Evolutionary conservation across 2,888 invertebrate species (phyloP).

Genomic region (Elysia crispata): DNA sequence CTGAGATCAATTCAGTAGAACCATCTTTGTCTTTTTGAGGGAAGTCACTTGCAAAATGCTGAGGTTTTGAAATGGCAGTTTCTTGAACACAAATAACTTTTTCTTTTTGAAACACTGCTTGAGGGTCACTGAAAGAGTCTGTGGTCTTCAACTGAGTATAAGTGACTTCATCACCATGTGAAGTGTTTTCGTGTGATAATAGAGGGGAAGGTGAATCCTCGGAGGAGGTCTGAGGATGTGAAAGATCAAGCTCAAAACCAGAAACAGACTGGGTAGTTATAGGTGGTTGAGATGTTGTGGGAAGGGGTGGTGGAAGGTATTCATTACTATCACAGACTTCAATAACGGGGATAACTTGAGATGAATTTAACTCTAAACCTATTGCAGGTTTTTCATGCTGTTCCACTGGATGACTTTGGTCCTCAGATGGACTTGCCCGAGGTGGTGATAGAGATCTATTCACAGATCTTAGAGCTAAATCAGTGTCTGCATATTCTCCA

Average conservation of each 20-base stretch:
- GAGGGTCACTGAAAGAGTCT: background rate
- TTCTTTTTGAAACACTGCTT: background rate
- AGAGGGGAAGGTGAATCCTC: slow-evolving; percentile 34
- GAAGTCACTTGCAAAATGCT: background rate
- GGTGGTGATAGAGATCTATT: no score
- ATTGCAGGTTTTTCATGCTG: no score
- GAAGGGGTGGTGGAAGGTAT: slow-evolving; percentile 12
- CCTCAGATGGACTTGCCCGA: no score
- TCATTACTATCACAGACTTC: background rate
- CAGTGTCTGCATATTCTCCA: slow-evolving; percentile 5
- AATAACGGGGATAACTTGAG: background rate
- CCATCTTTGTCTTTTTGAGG: background rate
- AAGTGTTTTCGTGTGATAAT: slow-evolving; percentile 40
- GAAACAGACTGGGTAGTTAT: slow-evolving; percentile 19
- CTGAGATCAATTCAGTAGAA: no score
- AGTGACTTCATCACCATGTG: slow-evolving; percentile 22
- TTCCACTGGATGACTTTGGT: no score
- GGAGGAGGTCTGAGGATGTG: slow-evolving; percentile 16
- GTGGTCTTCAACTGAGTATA: no score
- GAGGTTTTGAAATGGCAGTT: background rate
- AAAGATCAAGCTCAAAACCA: background rate
- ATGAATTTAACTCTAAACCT: no score
- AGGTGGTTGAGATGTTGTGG: slow-evolving; percentile 13
- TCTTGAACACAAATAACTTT: background rate
- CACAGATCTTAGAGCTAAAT: no score